A percentile compares a stretch with the other conserved stretches of the same genome.
Conservation (phyloP, 2,888 invertebrate genomes). For the Oligia latruncula region DNA sequence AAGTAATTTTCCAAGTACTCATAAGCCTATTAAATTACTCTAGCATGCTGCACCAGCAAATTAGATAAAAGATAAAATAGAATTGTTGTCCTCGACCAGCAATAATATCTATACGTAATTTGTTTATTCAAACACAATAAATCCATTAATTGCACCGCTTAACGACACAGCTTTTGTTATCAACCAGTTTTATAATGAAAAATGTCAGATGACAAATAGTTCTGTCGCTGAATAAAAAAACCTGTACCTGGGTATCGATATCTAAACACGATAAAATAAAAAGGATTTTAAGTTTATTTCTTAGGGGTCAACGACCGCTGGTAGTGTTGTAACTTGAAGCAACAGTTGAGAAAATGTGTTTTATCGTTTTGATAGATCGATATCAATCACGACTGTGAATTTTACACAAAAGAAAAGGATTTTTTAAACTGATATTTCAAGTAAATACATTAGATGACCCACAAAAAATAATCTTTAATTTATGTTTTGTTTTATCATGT, state of each 20-base stretch:
- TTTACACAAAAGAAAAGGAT: no score
- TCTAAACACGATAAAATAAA: no score
- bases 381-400: no score
- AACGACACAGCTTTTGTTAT: slow-evolving; percentile 19
- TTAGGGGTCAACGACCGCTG: background rate
- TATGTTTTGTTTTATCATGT: background rate
- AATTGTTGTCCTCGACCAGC: slow-evolving; percentile 42
- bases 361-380: background rate
- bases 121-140: slow-evolving; percentile 49
- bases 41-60: slow-evolving; percentile 32
- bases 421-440: background rate
- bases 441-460: background rate
- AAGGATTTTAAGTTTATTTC: background rate
- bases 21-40: slow-evolving; percentile 8
- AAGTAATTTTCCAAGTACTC: slow-evolving; percentile 18
- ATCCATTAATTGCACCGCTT: slow-evolving; percentile 36
- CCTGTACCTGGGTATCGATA: background rate
- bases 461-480: background rate
- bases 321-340: background rate
- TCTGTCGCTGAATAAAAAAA: slow-evolving; percentile 4
- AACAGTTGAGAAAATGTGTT: no score
- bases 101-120: slow-evolving; percentile 33
- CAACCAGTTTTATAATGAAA: slow-evolving; percentile 24
- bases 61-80: slow-evolving; percentile 47
- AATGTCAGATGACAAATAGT: slow-evolving; percentile 9